phyloP scores from a whole-genome alignment of 1,140 invertebrate species.

The Drosophila kurseongensis region DNA sequence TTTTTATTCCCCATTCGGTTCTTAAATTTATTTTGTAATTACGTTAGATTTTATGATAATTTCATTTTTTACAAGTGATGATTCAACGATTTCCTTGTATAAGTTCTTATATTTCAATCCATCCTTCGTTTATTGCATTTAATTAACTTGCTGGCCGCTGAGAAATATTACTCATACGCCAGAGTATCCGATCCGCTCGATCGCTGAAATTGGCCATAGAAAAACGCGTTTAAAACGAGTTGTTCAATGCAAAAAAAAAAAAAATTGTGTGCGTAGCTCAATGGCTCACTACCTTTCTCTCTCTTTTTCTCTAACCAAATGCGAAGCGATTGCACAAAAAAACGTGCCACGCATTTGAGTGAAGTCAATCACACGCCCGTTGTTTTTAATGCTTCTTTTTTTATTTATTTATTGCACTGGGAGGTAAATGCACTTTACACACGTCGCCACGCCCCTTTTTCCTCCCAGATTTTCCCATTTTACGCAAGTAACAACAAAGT shows the following conservation, averaged over 20 bases:
- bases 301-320: slow-evolving; percentile 18
- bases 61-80: slow-evolving; percentile 5
- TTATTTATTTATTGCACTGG: slow-evolving; percentile 52
- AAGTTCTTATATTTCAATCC: slow-evolving; percentile 22
- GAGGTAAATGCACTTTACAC: slow-evolving; percentile 75
- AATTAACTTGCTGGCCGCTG: slow-evolving; percentile 29
- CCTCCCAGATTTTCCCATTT: not conserved
- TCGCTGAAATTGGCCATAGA: slow-evolving; percentile 47
- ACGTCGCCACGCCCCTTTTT: slow-evolving; percentile 13
- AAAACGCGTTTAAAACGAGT: slow-evolving; percentile 63
- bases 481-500: slow-evolving; percentile 34
- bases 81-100: slow-evolving; percentile 23
- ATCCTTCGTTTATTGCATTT: slow-evolving; percentile 22
- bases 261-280: slow-evolving; percentile 34
- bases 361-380: slow-evolving; percentile 43
- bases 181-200: slow-evolving; percentile 13
- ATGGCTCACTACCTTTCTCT: slow-evolving; percentile 8
- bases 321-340: slow-evolving; percentile 61
- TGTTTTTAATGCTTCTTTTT: slow-evolving; percentile 26
- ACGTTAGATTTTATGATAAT: not conserved
- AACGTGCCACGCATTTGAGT: slow-evolving; percentile 74
- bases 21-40: not conserved
- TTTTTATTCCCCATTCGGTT: no score
- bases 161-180: slow-evolving; percentile 65
- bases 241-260: slow-evolving; percentile 16